Conservation (phyloP, 2,113 vertebrate species). For the Tychaedon coryphoeus region DNA sequence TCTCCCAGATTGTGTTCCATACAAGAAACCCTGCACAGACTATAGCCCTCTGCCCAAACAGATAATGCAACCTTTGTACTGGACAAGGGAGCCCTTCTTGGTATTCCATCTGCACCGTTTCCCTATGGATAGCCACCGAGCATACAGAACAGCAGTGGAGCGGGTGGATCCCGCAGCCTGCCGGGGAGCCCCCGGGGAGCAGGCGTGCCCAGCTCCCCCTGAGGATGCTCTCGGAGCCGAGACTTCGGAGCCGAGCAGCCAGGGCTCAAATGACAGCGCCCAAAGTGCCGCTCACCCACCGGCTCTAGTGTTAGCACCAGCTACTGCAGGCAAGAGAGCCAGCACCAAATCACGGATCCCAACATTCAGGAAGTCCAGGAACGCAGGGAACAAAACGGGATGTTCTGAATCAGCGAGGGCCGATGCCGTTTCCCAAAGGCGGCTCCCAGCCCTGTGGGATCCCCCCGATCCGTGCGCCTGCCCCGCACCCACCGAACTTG, state of each 20-base stretch:
- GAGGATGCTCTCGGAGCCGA: too few species aligned
- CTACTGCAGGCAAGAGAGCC: accelerated
- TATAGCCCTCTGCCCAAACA: not conserved
- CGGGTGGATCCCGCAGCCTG: accelerated
- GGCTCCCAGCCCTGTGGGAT: accelerated
- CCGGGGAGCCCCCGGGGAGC: too few species aligned
- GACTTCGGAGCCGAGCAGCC: not conserved
- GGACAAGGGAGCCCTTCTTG: not conserved
- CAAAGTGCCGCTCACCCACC: accelerated
- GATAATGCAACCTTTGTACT: not conserved
- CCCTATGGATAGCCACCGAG: accelerated
- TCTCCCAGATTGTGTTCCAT: not conserved
- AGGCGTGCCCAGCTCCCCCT: accelerated
- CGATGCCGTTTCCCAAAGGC: accelerated
- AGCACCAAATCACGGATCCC: accelerated
- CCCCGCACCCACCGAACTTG: slow-evolving; percentile 81
- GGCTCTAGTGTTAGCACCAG: not conserved
- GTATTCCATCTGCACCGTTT: not conserved
- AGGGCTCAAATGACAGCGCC: accelerated
- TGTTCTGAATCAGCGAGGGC: accelerated
- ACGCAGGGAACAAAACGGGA: accelerated
- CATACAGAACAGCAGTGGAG: accelerated
- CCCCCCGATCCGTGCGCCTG: not conserved
- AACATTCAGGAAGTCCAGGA: accelerated
- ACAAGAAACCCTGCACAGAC: not conserved